Conservation (phyloP, 2,888 invertebrate species). For the Halocaridina rubra region DNA sequence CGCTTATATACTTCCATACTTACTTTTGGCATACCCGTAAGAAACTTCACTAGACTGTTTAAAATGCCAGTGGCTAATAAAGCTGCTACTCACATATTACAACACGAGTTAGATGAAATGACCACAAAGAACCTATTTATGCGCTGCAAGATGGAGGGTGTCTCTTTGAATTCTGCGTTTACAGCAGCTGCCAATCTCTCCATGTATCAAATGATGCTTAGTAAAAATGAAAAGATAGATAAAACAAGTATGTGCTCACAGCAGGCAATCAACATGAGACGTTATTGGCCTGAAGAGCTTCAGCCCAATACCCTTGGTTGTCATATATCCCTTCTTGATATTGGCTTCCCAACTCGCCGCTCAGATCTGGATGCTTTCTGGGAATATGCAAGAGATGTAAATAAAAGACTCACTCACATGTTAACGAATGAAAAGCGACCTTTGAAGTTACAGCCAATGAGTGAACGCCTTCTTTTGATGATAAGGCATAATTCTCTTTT, state of each 20-base stretch:
- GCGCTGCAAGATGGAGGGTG: constrained; percentile 61
- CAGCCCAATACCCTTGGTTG: constrained; percentile 56
- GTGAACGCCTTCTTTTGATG: constrained; percentile 42
- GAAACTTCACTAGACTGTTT: constrained; percentile 46
- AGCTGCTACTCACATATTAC: constrained; percentile 45
- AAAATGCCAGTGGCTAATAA: constrained; percentile 27
- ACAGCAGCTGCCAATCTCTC: constrained; percentile 64
- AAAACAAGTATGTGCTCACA: constrained; percentile 43
- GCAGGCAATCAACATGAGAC: constrained; percentile 63
- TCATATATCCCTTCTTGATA: constrained; percentile 61
- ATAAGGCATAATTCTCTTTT: constrained; percentile 41
- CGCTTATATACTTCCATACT: constrained; percentile 44
- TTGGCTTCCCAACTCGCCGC: constrained; percentile 41
- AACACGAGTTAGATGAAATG: constrained; percentile 46
- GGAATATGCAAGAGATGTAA: constrained; percentile 59
- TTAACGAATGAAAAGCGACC: constrained; percentile 43
- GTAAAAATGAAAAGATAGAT: constrained; percentile 8
- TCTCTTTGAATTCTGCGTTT: constrained; percentile 63
- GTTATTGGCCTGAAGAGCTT: constrained; percentile 57
- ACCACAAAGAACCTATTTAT: constrained; percentile 43
- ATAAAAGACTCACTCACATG: constrained; percentile 46
- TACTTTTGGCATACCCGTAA: constrained; percentile 29
- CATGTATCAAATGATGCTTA: constrained; percentile 51
- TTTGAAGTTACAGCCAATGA: constrained; percentile 57
- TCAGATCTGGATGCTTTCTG: constrained; percentile 55